Conservation (phyloP, 2,888 invertebrate genomes). For the Luffia ferchaultella region DNA sequence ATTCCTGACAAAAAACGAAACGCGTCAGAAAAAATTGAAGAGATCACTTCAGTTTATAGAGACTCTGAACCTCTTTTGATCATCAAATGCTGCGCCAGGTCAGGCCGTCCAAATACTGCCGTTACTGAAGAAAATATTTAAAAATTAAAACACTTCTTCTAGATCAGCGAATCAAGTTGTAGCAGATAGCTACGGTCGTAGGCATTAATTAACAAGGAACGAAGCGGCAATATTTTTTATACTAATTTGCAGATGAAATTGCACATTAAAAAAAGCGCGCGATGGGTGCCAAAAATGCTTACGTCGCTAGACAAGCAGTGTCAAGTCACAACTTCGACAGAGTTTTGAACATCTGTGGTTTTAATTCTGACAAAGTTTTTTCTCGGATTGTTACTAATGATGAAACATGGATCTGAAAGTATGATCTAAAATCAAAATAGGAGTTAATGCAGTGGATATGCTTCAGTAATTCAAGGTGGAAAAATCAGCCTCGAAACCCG, state of each 20-base stretch:
- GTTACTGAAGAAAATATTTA: slow-evolving; percentile 6
- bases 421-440: slow-evolving; percentile 12
- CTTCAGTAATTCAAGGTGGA: slow-evolving; percentile 10
- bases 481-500: slow-evolving; percentile 7
- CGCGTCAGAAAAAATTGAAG: too few relatives aligned
- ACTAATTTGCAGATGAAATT: slow-evolving; percentile 2
- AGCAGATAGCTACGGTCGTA: slow-evolving; percentile 6
- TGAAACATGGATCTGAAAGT: slow-evolving; percentile 11
- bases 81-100: too few relatives aligned
- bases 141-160: slow-evolving; percentile 3
- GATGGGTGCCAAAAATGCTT: slow-evolving; percentile 11
- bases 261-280: slow-evolving; percentile 5
- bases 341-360: too few relatives aligned
- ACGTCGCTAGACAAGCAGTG: slow-evolving; percentile 10
- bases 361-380: slow-evolving; percentile 6
- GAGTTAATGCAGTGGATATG: slow-evolving; percentile 10
- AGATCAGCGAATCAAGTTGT: slow-evolving; percentile 9
- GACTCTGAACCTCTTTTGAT: too few relatives aligned
- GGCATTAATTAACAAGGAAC: slow-evolving; percentile 3
- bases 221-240: background rate
- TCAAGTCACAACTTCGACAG: slow-evolving; percentile 9
- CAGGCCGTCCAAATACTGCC: slow-evolving; percentile 9
- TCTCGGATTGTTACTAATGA: slow-evolving; percentile 5
- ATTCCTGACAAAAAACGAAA: too few relatives aligned
- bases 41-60: too few relatives aligned